phyloP scores from a whole-genome alignment of 1,140 invertebrate species.

The Halotydeus destructor region DNA sequence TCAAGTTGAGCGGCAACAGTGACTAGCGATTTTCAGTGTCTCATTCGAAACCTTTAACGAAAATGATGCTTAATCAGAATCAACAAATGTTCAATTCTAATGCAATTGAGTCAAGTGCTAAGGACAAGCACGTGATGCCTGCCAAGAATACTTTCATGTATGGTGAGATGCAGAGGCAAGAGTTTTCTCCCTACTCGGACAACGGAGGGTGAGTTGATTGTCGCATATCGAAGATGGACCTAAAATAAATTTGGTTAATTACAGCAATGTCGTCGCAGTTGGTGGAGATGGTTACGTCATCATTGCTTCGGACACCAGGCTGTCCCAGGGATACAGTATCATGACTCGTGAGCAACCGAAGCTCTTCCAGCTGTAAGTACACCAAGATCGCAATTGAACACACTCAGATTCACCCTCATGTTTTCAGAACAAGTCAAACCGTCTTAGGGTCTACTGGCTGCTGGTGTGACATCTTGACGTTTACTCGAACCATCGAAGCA shows the following conservation, averaged over 20 bases:
- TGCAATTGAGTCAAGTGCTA: too few relatives aligned
- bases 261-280: constrained; percentile 62
- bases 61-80: too few relatives aligned
- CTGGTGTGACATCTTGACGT: constrained; percentile 89
- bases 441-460: constrained; percentile 77
- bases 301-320: constrained; percentile 71
- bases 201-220: constrained; percentile 11
- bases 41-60: too few relatives aligned
- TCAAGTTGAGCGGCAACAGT: too few relatives aligned
- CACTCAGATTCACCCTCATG: constrained; percentile 8
- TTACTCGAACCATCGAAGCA: constrained; percentile 62
- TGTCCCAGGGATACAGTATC: constrained; percentile 76
- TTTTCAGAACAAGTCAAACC: constrained; percentile 42
- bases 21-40: too few relatives aligned
- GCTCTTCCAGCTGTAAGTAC: constrained; percentile 39
- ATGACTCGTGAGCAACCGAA: constrained; percentile 68
- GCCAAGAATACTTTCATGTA: too few relatives aligned
- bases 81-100: too few relatives aligned
- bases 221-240: not conserved
- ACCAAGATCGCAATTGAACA: not conserved
- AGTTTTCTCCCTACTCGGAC: constrained; percentile 13
- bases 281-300: constrained; percentile 74
- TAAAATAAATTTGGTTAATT: constrained; percentile 2
- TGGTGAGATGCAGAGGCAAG: not conserved
- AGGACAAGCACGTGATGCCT: too few relatives aligned